Evolutionary conservation across 2,888 invertebrate genomes (phyloP), one percentile per base, ranked within the genome.

Genomic region (Tyria jacobaeae): DNA sequence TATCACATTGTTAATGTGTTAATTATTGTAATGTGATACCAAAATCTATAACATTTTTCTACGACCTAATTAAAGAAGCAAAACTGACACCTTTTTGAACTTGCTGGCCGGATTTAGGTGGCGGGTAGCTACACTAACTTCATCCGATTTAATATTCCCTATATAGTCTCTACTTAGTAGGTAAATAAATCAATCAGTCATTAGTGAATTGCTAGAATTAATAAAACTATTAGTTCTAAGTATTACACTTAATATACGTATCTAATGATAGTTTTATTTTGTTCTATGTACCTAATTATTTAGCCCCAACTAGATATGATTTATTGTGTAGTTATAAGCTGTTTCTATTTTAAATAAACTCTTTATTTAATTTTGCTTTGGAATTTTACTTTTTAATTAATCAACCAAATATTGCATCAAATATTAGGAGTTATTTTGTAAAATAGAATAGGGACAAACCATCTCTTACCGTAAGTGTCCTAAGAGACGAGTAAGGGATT

Each of bases 301-400:
- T 21, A 52, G 51, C 17, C 12, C 27, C 21, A 24, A 49, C 60
- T 31, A 52, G 57, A 61, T 60, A 58, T 47, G 39, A 51, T 65
- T 70, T 66, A 60, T 68, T 66, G 70, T 74, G 63, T 79, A 80
- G 64, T 71, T 67, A 25, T 84, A 83, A 79, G 78, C 69, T 83
- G 83, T 83, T 84, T 83, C 74, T 77, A 72, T 76, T 80, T 78
- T 73, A 68, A 84, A 81, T 81, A 84, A 83, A 83, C 70, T 64
- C 66, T 72, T 66, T 69, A 63, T 54, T 53, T 57, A 60, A 64
- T 49, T 39, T 27, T 21, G 47, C 12, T 61, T 60, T 47, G 2
- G 5, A 10, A 21, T 21, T 21, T n/a, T n/a, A n/a, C n/a, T n/a
- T n/a, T 39, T 39, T 27, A 21, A 44, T 41, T 15, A 6, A 1